These are phyloP conservation scores for Rhabdomys dilectus DNA, from an alignment of 2,113 vertebrate genomes.

Conservation along the genomic window DNA sequence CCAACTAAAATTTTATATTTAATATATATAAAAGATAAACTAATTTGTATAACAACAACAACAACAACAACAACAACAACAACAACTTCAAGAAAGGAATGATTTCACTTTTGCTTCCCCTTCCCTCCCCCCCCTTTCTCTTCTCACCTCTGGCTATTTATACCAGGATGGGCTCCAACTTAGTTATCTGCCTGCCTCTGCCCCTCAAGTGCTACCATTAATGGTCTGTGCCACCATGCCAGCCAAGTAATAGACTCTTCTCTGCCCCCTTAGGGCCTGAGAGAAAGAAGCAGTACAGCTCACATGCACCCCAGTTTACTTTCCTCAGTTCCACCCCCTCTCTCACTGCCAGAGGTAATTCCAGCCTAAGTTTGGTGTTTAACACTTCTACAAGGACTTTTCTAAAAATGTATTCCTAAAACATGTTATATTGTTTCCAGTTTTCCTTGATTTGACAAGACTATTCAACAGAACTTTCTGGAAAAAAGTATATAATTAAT, in stretches of 20 bases:
- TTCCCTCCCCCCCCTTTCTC: background rate
- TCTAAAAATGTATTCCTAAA: background rate
- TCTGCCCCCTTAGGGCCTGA: background rate
- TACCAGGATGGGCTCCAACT: background rate
- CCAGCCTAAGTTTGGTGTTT: background rate
- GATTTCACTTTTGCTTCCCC: background rate
- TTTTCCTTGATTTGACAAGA: background rate
- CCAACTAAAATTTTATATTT: background rate
- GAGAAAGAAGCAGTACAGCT: background rate
- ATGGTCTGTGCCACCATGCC: background rate
- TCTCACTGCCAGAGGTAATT: background rate
- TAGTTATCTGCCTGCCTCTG: no score
- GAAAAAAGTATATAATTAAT: background rate
- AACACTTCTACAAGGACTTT: background rate
- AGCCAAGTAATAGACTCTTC: background rate
- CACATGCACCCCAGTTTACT: background rate
- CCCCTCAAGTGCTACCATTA: background rate
- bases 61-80: background rate
- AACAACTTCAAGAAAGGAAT: no score
- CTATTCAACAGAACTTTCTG: background rate
- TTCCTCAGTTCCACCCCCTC: background rate
- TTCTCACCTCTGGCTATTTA: background rate
- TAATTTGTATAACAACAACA: background rate
- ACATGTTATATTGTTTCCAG: background rate
- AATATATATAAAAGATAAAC: background rate